These are phyloP conservation scores for Anoplolepis gracilipes DNA, from an alignment of 1,140 invertebrate genomes.

Conservation along the genomic window DNA sequence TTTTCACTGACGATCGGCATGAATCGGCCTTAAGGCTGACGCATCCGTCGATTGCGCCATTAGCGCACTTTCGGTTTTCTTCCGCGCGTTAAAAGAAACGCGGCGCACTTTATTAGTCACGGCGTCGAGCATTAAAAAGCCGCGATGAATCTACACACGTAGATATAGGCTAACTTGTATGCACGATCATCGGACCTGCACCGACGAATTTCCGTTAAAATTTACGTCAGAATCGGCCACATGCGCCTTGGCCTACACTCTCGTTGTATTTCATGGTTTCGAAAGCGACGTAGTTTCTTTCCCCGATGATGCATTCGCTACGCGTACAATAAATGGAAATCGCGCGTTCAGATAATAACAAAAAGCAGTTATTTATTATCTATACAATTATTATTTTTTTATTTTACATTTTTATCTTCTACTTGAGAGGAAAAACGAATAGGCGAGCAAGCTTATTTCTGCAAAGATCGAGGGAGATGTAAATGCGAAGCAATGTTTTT, in stretches of 20 bases:
- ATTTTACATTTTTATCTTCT: neutral
- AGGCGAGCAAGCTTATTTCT: neutral
- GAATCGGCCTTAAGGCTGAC: slow-evolving; percentile 8
- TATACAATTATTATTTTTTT: neutral
- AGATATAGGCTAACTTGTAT: slow-evolving; percentile 5
- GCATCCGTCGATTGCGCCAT: slow-evolving; percentile 45
- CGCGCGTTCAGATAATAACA: neutral
- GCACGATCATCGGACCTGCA: slow-evolving; percentile 52
- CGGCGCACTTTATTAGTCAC: slow-evolving; percentile 50
- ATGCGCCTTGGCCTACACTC: slow-evolving; percentile 52
- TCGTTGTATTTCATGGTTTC: slow-evolving; percentile 40
- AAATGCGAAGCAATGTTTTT: neutral
- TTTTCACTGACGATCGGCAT: slow-evolving; percentile 28
- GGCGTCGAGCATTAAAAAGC: slow-evolving; percentile 37
- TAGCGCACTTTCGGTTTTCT: slow-evolving; percentile 62
- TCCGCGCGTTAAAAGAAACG: slow-evolving; percentile 43
- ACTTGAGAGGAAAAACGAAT: neutral
- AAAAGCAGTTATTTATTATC: slow-evolving; percentile 4
- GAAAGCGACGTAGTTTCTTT: slow-evolving; percentile 47
- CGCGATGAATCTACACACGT: slow-evolving; percentile 48
- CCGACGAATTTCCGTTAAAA: slow-evolving; percentile 54
- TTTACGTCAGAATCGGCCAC: slow-evolving; percentile 44
- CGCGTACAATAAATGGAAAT: slow-evolving; percentile 14
- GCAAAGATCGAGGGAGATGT: neutral
- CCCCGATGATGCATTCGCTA: neutral